These are phyloP conservation scores for Dromiciops gliroides DNA, from an alignment of 2,113 vertebrate genomes.

Conservation along the genomic window DNA sequence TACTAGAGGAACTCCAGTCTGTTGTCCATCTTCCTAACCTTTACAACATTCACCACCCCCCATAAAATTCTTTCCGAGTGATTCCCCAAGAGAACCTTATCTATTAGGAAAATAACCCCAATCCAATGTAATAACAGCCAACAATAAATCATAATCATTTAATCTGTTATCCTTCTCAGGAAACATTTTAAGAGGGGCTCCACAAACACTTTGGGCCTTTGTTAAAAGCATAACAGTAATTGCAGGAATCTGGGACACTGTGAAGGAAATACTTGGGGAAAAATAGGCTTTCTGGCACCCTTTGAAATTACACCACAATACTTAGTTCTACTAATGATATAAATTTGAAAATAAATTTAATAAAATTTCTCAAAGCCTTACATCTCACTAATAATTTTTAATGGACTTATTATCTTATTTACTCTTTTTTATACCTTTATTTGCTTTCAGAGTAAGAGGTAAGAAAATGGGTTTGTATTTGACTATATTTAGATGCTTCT, in stretches of 20 bases:
- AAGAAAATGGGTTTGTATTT: constrained; percentile 30
- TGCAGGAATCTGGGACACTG: neutral
- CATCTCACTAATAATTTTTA: neutral
- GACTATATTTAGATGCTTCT: constrained; percentile 43
- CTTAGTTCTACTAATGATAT: neutral
- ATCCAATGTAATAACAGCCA: constrained; percentile 7
- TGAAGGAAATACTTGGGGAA: neutral
- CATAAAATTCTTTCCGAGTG: neutral
- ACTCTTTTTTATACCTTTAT: constrained; percentile 6
- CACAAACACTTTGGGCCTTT: neutral
- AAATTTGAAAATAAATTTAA: neutral
- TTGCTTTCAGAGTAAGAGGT: neutral
- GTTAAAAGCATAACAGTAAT: neutral
- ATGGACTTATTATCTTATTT: constrained; percentile 20
- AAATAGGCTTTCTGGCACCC: neutral
- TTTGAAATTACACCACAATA: neutral
- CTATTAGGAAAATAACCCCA: constrained; percentile 14
- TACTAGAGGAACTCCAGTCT: neutral
- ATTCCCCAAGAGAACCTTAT: neutral
- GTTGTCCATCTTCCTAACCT: neutral
- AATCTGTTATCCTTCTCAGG: constrained; percentile 7
- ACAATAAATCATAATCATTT: constrained; percentile 28
- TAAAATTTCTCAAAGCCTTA: neutral
- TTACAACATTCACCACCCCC: neutral
- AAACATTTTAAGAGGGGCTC: constrained; percentile 31